Evolutionary conservation across 2,797 vertebrate species (phyloP).

Genomic region (Chromis chromis): DNA sequence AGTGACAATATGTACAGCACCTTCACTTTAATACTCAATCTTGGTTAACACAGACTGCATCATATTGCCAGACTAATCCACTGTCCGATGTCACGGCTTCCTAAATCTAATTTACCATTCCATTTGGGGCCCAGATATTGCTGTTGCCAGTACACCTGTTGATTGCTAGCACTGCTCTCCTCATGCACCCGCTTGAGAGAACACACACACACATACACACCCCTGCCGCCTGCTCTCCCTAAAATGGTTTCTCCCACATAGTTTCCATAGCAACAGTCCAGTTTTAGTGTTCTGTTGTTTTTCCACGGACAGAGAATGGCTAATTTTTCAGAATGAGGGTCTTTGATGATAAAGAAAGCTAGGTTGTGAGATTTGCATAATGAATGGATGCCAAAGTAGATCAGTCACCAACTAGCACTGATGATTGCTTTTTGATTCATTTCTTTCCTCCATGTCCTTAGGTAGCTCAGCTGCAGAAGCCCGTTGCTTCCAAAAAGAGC

Average conservation of each 20-base stretch:
- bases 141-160: slow-evolving; percentile 74
- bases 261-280: slow-evolving; percentile 85
- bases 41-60: slow-evolving; percentile 60
- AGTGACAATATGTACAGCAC: slow-evolving; percentile 62
- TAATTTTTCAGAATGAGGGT: slow-evolving; percentile 81
- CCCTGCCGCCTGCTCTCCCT: slow-evolving; percentile 46
- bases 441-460: slow-evolving; percentile 57
- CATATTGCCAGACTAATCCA: slow-evolving; percentile 64
- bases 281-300: slow-evolving; percentile 82
- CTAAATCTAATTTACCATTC: slow-evolving; percentile 72
- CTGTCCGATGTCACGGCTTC: slow-evolving; percentile 60
- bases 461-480: slow-evolving; percentile 43
- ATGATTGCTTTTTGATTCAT: slow-evolving; percentile 81
- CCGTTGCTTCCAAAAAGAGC: slow-evolving; percentile 66
- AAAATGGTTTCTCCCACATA: slow-evolving; percentile 78
- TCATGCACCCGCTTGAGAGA: slow-evolving; percentile 12
- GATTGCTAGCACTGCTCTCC: slow-evolving; percentile 67
- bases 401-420: slow-evolving; percentile 73
- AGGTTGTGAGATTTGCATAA: slow-evolving; percentile 81
- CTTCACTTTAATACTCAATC: slow-evolving; percentile 67
- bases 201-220: slow-evolving; percentile 24
- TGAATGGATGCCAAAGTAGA: slow-evolving; percentile 77
- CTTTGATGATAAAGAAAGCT: slow-evolving; percentile 83
- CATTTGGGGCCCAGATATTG: slow-evolving; percentile 67
- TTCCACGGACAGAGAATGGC: slow-evolving; percentile 73